phyloP scores from a whole-genome alignment of 37 sponge, comb jelly and placozoan species.

The Halichondria panicea region DNA sequence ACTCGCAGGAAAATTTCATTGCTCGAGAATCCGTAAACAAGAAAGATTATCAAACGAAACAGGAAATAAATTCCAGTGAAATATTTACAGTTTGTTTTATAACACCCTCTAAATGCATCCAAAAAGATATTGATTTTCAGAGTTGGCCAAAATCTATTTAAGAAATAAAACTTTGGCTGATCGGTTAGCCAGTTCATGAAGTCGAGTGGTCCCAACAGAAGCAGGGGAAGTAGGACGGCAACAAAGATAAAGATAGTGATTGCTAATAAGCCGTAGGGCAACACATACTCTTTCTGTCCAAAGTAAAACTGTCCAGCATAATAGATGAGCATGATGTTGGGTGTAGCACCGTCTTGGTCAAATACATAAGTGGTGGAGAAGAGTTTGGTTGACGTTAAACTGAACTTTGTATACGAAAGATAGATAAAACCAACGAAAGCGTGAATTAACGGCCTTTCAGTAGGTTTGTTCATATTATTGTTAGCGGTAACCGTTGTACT shows the following conservation, averaged over 20 bases:
- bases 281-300: neutral
- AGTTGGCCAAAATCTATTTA: neutral
- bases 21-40: neutral
- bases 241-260: neutral
- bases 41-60: neutral
- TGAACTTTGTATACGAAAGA: constrained; percentile 11
- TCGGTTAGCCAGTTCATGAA: constrained; percentile 1
- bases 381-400: neutral
- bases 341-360: neutral
- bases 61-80: constrained; percentile 4
- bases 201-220: neutral
- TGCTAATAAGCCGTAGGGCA: constrained; percentile 2
- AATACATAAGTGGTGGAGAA: neutral
- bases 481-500: too few species aligned
- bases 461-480: too few species aligned
- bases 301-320: neutral
- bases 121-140: neutral
- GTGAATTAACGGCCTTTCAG: neutral
- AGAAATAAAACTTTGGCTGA: neutral
- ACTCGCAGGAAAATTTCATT: neutral
- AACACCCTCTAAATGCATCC: neutral
- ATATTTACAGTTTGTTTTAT: neutral
- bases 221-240: neutral
- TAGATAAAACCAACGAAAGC: constrained; percentile 3
- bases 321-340: neutral